These are phyloP conservation scores for Heliocidaris erythrogramma DNA, from an alignment of 35 echinoderm and acorn worm species.

Conservation along the genomic window DNA sequence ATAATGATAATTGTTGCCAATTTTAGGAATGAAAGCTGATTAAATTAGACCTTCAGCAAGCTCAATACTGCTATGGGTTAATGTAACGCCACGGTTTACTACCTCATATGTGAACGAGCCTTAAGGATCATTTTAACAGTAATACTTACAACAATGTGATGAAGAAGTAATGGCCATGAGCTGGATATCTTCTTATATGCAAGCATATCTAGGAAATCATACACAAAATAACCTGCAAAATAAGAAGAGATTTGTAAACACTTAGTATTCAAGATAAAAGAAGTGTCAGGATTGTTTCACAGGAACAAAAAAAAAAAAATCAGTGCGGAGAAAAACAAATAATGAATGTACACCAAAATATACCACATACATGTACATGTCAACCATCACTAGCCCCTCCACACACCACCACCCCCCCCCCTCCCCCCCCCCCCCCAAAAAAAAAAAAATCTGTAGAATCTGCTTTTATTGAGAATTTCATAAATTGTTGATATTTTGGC, in stretches of 20 bases:
- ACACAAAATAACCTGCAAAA: constrained; percentile 77
- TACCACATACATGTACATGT: neutral
- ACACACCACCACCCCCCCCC: neutral
- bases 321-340: neutral
- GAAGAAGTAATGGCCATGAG: constrained; percentile 73
- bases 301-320: neutral
- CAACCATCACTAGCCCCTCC: too few species aligned
- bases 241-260: neutral
- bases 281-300: neutral
- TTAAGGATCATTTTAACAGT: neutral
- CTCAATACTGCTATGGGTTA: too few species aligned
- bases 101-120: too few species aligned
- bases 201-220: constrained; percentile 77
- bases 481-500: too few species aligned
- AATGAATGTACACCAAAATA: neutral
- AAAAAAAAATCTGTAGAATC: too few species aligned
- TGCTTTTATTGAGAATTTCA: too few species aligned
- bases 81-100: too few species aligned
- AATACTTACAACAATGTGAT: constrained; percentile 82
- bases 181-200: constrained; percentile 55
- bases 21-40: too few species aligned
- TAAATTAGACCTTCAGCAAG: too few species aligned
- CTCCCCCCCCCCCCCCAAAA: too few species aligned
- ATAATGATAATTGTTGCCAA: too few species aligned
- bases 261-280: neutral